Evolutionary conservation across 2,797 vertebrate genomes (phyloP), one percentile per base, ranked within the genome.

Genomic region (Scarus forsteni): DNA sequence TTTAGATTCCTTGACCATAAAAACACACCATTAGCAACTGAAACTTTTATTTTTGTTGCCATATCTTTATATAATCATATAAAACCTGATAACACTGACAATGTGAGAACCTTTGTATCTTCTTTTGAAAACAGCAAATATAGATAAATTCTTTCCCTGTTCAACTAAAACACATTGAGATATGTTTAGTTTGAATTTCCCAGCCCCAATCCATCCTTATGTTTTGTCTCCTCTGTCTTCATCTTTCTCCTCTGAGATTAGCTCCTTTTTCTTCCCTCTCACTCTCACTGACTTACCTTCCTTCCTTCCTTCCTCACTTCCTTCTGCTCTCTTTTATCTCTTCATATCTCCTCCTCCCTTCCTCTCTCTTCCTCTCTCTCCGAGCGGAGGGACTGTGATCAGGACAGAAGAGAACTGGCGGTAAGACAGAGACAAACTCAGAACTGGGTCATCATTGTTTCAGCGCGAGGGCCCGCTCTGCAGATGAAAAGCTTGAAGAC

Each of bases 371-470:
- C 35, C 52, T 11, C 50, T 34, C 52, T 18, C 46, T 42, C 56
- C 6, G 79, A 87, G 89, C 88, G 76, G 60, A 84, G 88, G 89
- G 88, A 92, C 88, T 88, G 52, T 91, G 92, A 92, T 92, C 92
- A 92, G 89, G 91, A 92, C 89, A 85, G 90, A 86, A 84, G 81
- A 91, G 87, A 92, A 89, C 89, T 86, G 87, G 88, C 87, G 89
- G 88, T 85, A 85, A 91, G 87, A 91, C 85, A 85, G 83, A 89
- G 81, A 87, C 80, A 90, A 87, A 92, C 88, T 82, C 81, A 89
- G 86, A 93, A 94, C 79, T 91, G 88, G 92, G 92, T 93, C 92
- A 92, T 92, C 91, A 90, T 91, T 92, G 90, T 92, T 92, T 90
- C 84, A 82, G 73, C 84, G 85, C 77, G 86, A 91, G 84, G 88